Conservation (phyloP, 92 coral and sea anemone genomes). For the Palythoa caribaeorum region DNA sequence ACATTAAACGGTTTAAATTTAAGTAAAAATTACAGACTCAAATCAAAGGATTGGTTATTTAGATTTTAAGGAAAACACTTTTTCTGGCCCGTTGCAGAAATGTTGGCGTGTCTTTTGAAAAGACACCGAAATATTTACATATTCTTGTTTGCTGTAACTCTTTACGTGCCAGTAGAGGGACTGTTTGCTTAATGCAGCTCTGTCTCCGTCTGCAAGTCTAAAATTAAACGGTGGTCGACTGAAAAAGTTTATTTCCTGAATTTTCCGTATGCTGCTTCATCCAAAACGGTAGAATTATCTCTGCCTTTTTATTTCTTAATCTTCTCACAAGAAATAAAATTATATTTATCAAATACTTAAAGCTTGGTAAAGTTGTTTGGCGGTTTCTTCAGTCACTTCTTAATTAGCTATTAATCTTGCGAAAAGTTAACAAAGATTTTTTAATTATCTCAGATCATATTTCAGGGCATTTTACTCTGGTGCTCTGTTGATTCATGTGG, state of each 20-base stretch:
- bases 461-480: conserved; percentile 61
- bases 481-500: conserved; percentile 4
- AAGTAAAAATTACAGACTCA: neutral
- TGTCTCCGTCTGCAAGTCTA: conserved; percentile 11
- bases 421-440: conserved; percentile 97
- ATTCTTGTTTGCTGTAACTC: conserved; percentile 77
- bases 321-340: conserved; percentile 61
- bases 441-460: conserved; percentile 89
- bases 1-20: neutral
- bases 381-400: conserved; percentile 92
- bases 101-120: conserved; percentile 46
- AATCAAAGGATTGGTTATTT: neutral
- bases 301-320: conserved; percentile 41
- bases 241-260: neutral
- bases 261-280: neutral
- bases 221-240: neutral
- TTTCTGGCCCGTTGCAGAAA: neutral
- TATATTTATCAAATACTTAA: conserved; percentile 68
- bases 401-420: conserved; percentile 96
- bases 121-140: conserved; percentile 64
- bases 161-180: conserved; percentile 73
- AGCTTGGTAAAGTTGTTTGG: conserved; percentile 73
- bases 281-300: conserved; percentile 20
- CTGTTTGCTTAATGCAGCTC: conserved; percentile 57
- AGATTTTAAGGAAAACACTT: neutral